Evolutionary conservation across 30 jellyfish, hydroid and myxozoan genomes (phyloP), one percentile per base, ranked within the genome.

Genomic region (Aurelia sp.): DNA sequence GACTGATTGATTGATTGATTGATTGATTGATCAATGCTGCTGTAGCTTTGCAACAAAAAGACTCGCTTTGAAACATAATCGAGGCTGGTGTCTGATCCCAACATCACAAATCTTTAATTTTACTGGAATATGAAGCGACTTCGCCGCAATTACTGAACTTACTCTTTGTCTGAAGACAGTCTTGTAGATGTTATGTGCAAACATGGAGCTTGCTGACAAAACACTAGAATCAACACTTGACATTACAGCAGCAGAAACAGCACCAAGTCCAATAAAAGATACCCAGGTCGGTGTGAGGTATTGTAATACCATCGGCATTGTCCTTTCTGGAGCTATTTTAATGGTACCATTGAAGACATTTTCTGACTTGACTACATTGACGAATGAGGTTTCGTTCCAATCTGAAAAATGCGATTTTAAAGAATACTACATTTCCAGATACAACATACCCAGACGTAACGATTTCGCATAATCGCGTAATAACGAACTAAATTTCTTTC

Each of bases 171-270:
- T 85, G 88, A 96, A 88, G 11, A 96, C 76, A 12, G 97, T 87
- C 60, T 78, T 90, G 90, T 96, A 96, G 37, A 96, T 90, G 86
- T 96, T 96, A 72, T 96, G 99, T 6, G 99, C 98, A 79, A 90
- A 90, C 99, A 96, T 96, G 2, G 99, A 90, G 81, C 98, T 91
- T 27, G 99, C 99, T 4, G 98, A 90, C 30, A 96, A 84, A 8
- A 96, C 98, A 37, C 98, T 90, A n/a, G 99, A 96, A 66, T 96
- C 99, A 31, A 91, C 98, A 40, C 98, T 90, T 0, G 98, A 89
- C 98, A 96, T 96, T 65, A 91, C 98, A 31, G 99, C 98, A 0
- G 99, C 99, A 6, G 99, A 91, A 0, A 96, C 99, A 1, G 99
- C 98, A 7, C 99, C 99, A 21, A 96, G 97, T 20, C 99, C 98